A percentile compares a stretch with the other conserved stretches of the same genome.
Evolutionary conservation across 2,888 invertebrate species (phyloP).

Genomic region (Balanococcus diminutus): DNA sequence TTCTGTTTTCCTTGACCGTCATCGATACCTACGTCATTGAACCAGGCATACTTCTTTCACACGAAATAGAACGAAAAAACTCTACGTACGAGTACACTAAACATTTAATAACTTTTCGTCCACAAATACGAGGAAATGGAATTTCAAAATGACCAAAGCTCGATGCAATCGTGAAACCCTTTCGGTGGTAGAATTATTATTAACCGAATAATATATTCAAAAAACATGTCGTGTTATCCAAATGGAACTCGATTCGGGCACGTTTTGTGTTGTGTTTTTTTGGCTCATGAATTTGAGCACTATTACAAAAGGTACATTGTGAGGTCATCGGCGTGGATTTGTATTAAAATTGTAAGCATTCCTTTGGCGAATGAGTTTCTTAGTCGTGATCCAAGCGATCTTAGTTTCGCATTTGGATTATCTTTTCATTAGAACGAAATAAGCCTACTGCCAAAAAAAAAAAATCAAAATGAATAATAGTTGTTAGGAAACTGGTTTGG

Average conservation of each 20-base stretch:
- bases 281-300: slow-evolving; percentile 4
- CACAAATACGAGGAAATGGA: not conserved
- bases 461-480: slow-evolving; percentile 8
- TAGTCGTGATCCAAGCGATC: not conserved
- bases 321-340: not conserved
- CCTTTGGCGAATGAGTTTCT: not conserved
- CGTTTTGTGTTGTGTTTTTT: not conserved
- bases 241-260: not conserved
- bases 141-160: not conserved
- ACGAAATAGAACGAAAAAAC: too few species aligned
- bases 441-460: slow-evolving; percentile 28
- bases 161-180: not conserved
- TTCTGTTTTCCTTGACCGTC: not conserved
- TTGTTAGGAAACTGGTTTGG: not conserved
- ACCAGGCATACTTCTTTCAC: not conserved
- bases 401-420: not conserved
- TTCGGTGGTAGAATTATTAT: not conserved
- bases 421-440: slow-evolving; percentile 20
- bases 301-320: not conserved
- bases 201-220: not conserved
- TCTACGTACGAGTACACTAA: too few species aligned
- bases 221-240: not conserved
- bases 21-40: too few species aligned
- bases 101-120: not conserved
- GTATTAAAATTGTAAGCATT: not conserved